phyloP scores from a whole-genome alignment of 2,888 invertebrate genomes.

The Tromatobia lineatoria region DNA sequence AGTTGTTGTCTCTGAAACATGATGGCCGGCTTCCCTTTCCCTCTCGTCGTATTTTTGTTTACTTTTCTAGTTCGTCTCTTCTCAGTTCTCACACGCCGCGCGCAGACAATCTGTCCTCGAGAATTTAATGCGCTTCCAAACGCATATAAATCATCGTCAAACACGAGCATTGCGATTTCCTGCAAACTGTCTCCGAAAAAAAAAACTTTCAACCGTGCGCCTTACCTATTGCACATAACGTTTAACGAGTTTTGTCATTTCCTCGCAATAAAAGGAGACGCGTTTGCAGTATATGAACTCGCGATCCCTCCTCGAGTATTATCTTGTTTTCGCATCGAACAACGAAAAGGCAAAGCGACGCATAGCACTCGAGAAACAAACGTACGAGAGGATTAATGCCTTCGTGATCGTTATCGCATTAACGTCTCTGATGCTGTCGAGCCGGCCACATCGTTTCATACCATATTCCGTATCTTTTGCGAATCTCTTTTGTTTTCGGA shows the following conservation, averaged over 20 bases:
- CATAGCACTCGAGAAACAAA: background rate
- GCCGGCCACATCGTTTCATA: background rate
- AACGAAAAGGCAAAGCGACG: background rate
- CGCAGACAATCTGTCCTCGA: conserved; percentile 16
- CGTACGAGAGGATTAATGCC: conserved; percentile 16
- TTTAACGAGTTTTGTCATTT: background rate
- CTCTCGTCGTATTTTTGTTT: conserved; percentile 27
- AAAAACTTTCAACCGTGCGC: background rate
- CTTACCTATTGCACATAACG: background rate
- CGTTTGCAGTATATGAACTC: background rate
- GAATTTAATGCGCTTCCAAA: background rate
- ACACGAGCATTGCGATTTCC: background rate
- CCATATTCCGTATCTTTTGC: background rate
- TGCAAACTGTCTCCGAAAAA: background rate
- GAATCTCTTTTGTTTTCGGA: background rate
- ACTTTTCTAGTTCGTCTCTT: conserved; percentile 25
- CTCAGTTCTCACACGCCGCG: background rate
- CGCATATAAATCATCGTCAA: background rate
- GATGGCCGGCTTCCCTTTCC: conserved; percentile 14
- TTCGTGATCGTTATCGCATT: conserved; percentile 12
- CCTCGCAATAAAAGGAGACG: background rate
- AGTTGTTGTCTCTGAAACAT: conserved; percentile 9
- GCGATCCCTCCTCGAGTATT: background rate
- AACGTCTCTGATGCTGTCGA: background rate
- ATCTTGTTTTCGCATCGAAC: conserved; percentile 41